Evolutionary conservation across 2,888 invertebrate genomes (phyloP).

Genomic region (Harpalus rufipes): DNA sequence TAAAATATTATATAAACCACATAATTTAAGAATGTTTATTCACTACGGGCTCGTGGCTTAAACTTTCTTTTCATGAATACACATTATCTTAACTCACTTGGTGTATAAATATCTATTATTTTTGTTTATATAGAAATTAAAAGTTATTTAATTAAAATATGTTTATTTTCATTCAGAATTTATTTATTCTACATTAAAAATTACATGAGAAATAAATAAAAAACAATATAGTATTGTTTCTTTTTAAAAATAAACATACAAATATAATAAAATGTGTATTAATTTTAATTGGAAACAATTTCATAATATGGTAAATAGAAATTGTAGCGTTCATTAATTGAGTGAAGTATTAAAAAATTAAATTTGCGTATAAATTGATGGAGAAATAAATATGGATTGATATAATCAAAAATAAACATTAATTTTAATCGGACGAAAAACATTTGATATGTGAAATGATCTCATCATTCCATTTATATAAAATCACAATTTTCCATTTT

Average conservation of each 20-base stretch:
- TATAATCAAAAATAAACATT: slow-evolving; percentile 49
- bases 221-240: neutral
- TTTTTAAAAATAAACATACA: neutral
- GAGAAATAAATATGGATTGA: slow-evolving; percentile 46
- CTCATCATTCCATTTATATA: slow-evolving; percentile 45
- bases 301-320: slow-evolving; percentile 29
- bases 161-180: neutral
- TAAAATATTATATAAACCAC: too few species aligned
- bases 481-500: slow-evolving; percentile 54
- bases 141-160: neutral
- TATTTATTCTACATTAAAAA: neutral
- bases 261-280: slow-evolving; percentile 18
- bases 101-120: neutral
- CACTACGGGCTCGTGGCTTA: too few species aligned
- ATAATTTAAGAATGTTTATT: too few species aligned
- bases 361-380: slow-evolving; percentile 44
- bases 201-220: neutral
- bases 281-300: slow-evolving; percentile 33
- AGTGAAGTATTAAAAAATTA: slow-evolving; percentile 31
- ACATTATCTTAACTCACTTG: too few species aligned
- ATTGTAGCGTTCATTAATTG: slow-evolving; percentile 16
- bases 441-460: slow-evolving; percentile 37
- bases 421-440: slow-evolving; percentile 40
- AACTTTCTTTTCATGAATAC: too few species aligned
- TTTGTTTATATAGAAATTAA: neutral